phyloP scores from a whole-genome alignment of 1,140 invertebrate genomes.

The Trinorchestia longiramus region DNA sequence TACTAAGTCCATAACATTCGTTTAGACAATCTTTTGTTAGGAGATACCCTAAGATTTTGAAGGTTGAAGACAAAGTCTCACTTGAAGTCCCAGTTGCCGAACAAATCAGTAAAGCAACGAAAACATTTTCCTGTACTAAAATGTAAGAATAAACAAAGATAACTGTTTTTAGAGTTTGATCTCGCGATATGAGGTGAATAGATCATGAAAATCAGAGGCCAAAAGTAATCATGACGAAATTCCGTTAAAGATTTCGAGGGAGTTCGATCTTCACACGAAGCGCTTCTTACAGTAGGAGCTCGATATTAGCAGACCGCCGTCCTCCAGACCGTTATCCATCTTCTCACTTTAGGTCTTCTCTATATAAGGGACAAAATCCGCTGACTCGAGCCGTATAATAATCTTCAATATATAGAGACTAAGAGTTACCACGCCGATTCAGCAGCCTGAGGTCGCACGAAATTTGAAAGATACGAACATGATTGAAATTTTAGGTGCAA shows the following conservation, averaged over 20 bases:
- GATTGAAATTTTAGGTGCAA: not conserved
- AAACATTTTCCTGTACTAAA: not conserved
- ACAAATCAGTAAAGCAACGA: not conserved
- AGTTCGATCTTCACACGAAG: not conserved
- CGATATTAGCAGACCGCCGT: not conserved
- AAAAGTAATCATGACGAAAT: not conserved
- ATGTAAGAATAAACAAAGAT: not conserved
- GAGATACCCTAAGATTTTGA: not conserved
- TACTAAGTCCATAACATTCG: no score
- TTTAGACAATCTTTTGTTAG: not conserved
- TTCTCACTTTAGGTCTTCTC: not conserved
- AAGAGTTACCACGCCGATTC: not conserved
- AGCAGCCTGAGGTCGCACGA: constrained; percentile 12
- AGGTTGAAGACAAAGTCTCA: not conserved
- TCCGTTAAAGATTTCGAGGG: not conserved
- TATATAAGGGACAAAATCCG: not conserved
- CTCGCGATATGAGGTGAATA: not conserved
- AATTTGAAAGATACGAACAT: constrained; percentile 13
- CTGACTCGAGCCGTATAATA: constrained; percentile 30
- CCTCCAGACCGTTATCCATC: not conserved
- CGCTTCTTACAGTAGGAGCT: not conserved
- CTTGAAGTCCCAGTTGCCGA: not conserved
- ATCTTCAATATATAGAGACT: constrained; percentile 11
- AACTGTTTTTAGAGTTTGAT: not conserved
- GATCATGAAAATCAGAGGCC: not conserved